Percentiles rank a stretch among this genome's conserved stretches.
Evolutionary conservation across 2,888 invertebrate genomes (phyloP).

Genomic region (Nesidiocoris tenuis): DNA sequence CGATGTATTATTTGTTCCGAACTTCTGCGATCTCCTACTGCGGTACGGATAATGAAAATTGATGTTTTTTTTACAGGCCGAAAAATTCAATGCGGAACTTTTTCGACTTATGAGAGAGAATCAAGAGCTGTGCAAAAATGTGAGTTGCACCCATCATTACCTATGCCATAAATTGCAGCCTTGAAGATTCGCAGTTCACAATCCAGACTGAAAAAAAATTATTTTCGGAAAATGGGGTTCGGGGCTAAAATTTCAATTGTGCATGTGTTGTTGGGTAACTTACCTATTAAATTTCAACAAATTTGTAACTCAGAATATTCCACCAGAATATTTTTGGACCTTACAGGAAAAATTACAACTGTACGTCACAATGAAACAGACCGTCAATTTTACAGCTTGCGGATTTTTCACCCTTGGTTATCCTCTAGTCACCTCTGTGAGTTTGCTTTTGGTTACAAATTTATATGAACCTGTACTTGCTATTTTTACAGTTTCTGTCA

Average conservation of each 20-base stretch:
- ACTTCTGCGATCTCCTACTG: too few relatives aligned
- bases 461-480: too few relatives aligned
- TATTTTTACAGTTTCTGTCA: too few relatives aligned
- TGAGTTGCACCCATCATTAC: conserved; percentile 16
- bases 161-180: not conserved
- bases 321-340: too few relatives aligned
- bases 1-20: too few relatives aligned
- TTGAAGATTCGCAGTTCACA: not conserved
- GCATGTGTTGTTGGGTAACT: not conserved
- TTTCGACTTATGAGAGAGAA: conserved; percentile 37
- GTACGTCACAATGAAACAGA: conserved; percentile 28
- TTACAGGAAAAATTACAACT: conserved; percentile 36
- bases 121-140: conserved; percentile 37
- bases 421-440: conserved; percentile 42
- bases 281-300: not conserved
- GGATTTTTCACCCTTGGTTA: conserved; percentile 39
- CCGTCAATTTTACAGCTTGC: too few relatives aligned
- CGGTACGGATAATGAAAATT: too few relatives aligned
- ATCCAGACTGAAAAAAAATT: not conserved
- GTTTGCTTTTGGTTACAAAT: too few relatives aligned
- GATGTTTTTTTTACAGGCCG: conserved; percentile 44
- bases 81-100: conserved; percentile 35
- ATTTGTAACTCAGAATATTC: too few relatives aligned
- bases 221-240: not conserved
- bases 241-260: not conserved